Evolutionary conservation across 2,888 invertebrate species (phyloP).

Genomic region (Adelognathus sp.): DNA sequence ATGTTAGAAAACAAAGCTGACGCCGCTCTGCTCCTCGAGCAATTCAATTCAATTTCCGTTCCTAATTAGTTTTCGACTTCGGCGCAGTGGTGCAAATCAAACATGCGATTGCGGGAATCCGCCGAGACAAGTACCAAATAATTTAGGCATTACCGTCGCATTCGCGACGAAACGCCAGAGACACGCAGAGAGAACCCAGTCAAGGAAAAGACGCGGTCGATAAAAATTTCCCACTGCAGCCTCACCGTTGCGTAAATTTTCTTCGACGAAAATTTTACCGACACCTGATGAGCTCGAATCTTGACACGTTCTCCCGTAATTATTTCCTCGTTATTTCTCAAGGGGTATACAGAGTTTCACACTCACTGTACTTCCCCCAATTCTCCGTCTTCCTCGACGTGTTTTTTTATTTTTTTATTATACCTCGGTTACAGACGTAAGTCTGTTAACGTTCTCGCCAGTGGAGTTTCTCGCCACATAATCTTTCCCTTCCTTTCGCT

Average conservation of each 20-base stretch:
- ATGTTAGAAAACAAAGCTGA: too few relatives aligned
- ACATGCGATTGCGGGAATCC: too few relatives aligned
- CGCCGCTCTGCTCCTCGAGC: too few relatives aligned
- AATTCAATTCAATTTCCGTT: too few relatives aligned
- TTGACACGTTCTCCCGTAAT: constrained; percentile 64
- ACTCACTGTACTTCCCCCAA: neutral
- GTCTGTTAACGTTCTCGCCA: constrained; percentile 62
- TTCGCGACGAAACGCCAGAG: neutral
- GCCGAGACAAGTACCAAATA: too few relatives aligned
- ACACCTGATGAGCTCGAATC: constrained; percentile 9
- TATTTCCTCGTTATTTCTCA: constrained; percentile 68
- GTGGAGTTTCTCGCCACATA: constrained; percentile 1
- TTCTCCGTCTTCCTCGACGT: constrained; percentile 2
- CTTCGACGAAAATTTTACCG: constrained; percentile 1
- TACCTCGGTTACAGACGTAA: constrained; percentile 48
- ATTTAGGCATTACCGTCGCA: neutral
- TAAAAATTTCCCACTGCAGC: neutral
- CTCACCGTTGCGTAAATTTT: constrained; percentile 2
- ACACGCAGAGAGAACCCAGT: neutral
- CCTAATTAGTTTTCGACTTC: too few relatives aligned
- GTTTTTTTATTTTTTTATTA: neutral
- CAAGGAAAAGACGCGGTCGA: neutral
- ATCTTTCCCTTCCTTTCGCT: constrained; percentile 4
- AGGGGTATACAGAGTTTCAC: constrained; percentile 33
- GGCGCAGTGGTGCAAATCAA: too few relatives aligned